phyloP scores from a whole-genome alignment of 2,797 vertebrate species.

The Diplodus sargus region DNA sequence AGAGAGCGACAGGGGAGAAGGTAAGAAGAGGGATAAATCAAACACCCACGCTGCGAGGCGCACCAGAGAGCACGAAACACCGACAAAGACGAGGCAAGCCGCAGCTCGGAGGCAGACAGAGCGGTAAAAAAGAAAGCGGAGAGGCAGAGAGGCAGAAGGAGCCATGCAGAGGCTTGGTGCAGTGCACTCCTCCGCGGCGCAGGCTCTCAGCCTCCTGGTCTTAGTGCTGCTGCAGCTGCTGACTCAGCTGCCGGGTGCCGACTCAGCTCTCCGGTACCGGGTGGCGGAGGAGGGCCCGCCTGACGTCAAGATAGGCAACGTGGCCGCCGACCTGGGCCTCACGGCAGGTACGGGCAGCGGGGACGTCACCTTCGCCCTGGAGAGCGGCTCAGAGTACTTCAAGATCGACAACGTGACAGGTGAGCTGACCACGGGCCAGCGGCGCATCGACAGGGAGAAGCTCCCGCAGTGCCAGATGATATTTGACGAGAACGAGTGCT shows the following conservation, averaged over 20 bases:
- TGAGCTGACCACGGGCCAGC: conserved; percentile 93
- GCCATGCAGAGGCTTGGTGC: conserved; percentile 86
- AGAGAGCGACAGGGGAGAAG: conserved; percentile 62
- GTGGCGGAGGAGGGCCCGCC: conserved; percentile 95
- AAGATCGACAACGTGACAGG: conserved; percentile 99
- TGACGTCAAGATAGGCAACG: conserved; percentile 95
- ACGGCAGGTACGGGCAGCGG: conserved; percentile 93
- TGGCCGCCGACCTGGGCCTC: conserved; percentile 93
- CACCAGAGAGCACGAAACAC: conserved; percentile 51
- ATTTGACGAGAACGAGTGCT: conserved; percentile 98
- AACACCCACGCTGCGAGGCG: conserved; percentile 70
- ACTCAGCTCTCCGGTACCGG: conserved; percentile 94
- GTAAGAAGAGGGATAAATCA: conserved; percentile 64
- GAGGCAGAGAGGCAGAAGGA: conserved; percentile 59
- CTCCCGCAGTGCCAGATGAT: conserved; percentile 98
- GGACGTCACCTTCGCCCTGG: conserved; percentile 96
- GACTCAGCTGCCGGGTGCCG: conserved; percentile 89
- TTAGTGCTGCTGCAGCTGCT: conserved; percentile 88
- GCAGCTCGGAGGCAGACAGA: conserved; percentile 42
- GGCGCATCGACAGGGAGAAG: conserved; percentile 98
- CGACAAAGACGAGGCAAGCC: conserved; percentile 48
- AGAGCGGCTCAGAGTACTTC: conserved; percentile 96
- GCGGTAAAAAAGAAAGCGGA: conserved; percentile 10
- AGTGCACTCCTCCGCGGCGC: conserved; percentile 82
- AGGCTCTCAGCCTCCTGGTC: conserved; percentile 84